A percentile compares a stretch with the other conserved stretches of the same genome.
Evolutionary conservation across 2,797 vertebrate species (phyloP).

Genomic region (Melanotaenia trifasciata): DNA sequence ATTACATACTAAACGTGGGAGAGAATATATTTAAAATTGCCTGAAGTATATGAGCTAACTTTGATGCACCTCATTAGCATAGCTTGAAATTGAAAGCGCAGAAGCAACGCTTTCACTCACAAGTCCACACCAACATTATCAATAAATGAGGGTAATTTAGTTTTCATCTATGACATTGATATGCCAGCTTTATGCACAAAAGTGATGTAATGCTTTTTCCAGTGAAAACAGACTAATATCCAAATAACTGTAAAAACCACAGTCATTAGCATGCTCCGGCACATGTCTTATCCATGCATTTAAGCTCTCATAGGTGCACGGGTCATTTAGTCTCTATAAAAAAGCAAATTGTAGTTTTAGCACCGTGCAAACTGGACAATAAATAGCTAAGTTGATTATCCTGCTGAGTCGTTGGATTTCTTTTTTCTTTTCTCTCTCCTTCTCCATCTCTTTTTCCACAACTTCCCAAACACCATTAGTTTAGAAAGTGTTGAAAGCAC

Average conservation of each 20-base stretch:
- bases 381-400: slow-evolving; percentile 78
- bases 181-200: slow-evolving; percentile 48
- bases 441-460: slow-evolving; percentile 69
- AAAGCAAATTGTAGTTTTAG: slow-evolving; percentile 63
- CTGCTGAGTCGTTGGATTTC: slow-evolving; percentile 59
- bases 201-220: slow-evolving; percentile 72
- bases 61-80: slow-evolving; percentile 65
- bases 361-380: slow-evolving; percentile 70
- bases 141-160: slow-evolving; percentile 61
- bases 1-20: slow-evolving; percentile 45
- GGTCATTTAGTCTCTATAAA: slow-evolving; percentile 71
- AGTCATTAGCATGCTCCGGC: slow-evolving; percentile 66
- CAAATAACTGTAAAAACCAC: slow-evolving; percentile 64
- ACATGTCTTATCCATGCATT: slow-evolving; percentile 56
- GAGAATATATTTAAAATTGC: slow-evolving; percentile 64
- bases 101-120: slow-evolving; percentile 25
- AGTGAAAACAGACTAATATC: slow-evolving; percentile 73
- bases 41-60: slow-evolving; percentile 39
- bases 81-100: slow-evolving; percentile 42
- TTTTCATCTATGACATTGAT: slow-evolving; percentile 74
- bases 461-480: slow-evolving; percentile 78
- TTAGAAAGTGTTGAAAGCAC: slow-evolving; percentile 77
- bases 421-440: slow-evolving; percentile 33
- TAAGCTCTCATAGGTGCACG: slow-evolving; percentile 62
- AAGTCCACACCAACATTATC: slow-evolving; percentile 62